phyloP scores from a whole-genome alignment of 2,888 invertebrate genomes.

The Dinocampus coccinellae region DNA sequence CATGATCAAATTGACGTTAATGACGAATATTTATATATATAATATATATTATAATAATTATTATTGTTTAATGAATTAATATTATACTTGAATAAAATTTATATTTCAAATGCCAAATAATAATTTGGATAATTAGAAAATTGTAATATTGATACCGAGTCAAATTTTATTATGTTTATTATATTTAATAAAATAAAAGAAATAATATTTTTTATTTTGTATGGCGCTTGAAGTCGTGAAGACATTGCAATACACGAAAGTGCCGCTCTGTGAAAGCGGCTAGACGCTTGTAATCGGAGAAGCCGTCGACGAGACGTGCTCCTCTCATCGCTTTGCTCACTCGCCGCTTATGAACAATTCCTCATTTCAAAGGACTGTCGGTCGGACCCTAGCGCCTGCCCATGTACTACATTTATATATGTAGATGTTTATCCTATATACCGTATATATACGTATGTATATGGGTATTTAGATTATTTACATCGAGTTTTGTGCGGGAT shows the following conservation, averaged over 20 bases:
- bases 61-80: neutral
- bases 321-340: constrained; percentile 56
- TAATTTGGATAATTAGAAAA: too few relatives aligned
- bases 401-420: neutral
- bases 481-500: neutral
- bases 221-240: constrained; percentile 31
- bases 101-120: too few relatives aligned
- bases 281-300: constrained; percentile 69
- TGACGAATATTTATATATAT: neutral
- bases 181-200: too few relatives aligned
- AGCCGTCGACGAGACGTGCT: constrained; percentile 60
- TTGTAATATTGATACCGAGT: too few relatives aligned
- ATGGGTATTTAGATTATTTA: too few relatives aligned
- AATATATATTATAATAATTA: neutral
- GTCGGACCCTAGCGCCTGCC: constrained; percentile 20
- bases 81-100: too few relatives aligned
- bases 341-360: constrained; percentile 56
- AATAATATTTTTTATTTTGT: constrained; percentile 2
- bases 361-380: constrained; percentile 46
- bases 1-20: neutral
- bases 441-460: neutral
- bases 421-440: neutral
- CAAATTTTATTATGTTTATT: too few relatives aligned
- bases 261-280: constrained; percentile 54
- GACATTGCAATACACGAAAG: constrained; percentile 4